Conservation (phyloP, 2,888 invertebrate genomes). For the Sinopyrophorus schimmeli region DNA sequence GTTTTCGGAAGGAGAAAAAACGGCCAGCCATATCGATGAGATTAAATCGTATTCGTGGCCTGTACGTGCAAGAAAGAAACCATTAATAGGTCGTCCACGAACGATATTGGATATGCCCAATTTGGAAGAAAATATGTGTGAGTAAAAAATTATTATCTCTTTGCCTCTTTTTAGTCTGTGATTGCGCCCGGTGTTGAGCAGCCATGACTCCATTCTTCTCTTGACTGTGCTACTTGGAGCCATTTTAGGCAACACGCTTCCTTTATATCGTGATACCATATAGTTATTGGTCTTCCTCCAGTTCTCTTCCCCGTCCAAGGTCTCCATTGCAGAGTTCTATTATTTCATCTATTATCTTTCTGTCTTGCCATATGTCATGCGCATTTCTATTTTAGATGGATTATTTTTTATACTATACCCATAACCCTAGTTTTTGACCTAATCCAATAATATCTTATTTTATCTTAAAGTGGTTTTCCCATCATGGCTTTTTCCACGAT, state of each 20-base stretch:
- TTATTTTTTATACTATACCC: neutral
- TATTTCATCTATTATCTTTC: no score
- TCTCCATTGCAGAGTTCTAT: no score
- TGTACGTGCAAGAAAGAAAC: conserved; percentile 35
- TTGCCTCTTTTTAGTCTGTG: no score
- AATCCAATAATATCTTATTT: neutral
- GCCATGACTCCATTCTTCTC: neutral
- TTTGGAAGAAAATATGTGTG: conserved; percentile 32
- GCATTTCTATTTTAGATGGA: neutral
- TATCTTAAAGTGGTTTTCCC: neutral
- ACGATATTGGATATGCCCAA: conserved; percentile 42
- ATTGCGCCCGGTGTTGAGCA: no score
- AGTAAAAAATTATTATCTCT: conserved; percentile 13
- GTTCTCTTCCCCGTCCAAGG: no score
- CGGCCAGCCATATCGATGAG: neutral
- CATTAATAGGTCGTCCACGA: conserved; percentile 36
- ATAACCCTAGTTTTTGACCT: no score
- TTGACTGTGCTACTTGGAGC: neutral
- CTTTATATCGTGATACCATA: no score
- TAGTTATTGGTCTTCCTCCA: no score
- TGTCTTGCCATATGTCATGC: no score
- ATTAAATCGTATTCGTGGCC: no score
- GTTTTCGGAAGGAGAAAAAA: neutral
- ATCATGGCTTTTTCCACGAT: no score
- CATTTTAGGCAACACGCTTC: neutral